Conservation (phyloP, 2,888 invertebrate species). For the Embidobia sp. region DNA sequence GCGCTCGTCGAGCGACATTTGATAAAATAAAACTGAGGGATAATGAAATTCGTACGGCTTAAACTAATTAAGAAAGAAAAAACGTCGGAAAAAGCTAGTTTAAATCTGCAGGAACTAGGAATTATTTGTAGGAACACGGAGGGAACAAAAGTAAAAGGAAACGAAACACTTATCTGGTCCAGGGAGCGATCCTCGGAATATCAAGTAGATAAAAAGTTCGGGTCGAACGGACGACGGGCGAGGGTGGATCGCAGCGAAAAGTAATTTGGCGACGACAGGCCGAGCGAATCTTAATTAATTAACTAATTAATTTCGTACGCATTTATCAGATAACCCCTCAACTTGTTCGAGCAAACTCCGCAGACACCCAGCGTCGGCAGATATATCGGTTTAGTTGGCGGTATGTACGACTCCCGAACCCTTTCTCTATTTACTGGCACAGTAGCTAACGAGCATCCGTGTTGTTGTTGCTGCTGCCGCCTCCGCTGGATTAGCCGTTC, state of each 20-base stretch:
- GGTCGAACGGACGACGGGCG: slow-evolving; percentile 6
- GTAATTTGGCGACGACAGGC: slow-evolving; percentile 53
- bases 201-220: slow-evolving; percentile 56
- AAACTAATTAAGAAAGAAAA: slow-evolving; percentile 44
- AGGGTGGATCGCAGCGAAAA: no score
- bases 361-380: slow-evolving; percentile 67
- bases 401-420: slow-evolving; percentile 70
- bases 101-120: slow-evolving; percentile 47
- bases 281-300: slow-evolving; percentile 74
- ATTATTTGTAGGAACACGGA: slow-evolving; percentile 50
- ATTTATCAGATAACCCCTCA: slow-evolving; percentile 74
- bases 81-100: slow-evolving; percentile 6
- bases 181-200: slow-evolving; percentile 47
- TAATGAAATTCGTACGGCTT: slow-evolving; percentile 44
- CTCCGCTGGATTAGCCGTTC: slow-evolving; percentile 42
- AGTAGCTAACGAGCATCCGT: slow-evolving; percentile 71
- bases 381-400: slow-evolving; percentile 75
- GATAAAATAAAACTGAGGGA: slow-evolving; percentile 23
- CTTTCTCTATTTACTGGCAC: slow-evolving; percentile 68
- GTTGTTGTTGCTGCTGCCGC: slow-evolving; percentile 58
- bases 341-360: slow-evolving; percentile 69
- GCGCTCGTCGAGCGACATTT: slow-evolving; percentile 14
- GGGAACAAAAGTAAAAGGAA: slow-evolving; percentile 49
- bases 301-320: slow-evolving; percentile 76
- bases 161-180: slow-evolving; percentile 53